Base-by-base conservation (phyloP, 2,888 invertebrate genomes). In the Cosmorhoe ocellata region DNA sequence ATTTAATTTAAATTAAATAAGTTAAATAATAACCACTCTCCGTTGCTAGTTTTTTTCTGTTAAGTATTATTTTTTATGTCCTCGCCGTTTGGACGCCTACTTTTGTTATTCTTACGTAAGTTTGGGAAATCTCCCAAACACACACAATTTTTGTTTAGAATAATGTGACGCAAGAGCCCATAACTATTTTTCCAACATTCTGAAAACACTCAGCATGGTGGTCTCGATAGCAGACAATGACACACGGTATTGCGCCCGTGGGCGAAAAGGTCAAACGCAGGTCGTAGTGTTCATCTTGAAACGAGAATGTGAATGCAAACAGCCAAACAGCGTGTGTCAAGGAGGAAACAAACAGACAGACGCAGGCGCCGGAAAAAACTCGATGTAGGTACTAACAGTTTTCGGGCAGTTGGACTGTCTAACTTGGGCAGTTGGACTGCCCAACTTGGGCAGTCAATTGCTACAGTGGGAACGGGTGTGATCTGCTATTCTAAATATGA, bases 301-400 rank as follows among this genome's bases (percentile, higher is more conserved):
- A 26, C 24, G 75, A 79, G 81, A 87, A 87, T 85, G 76, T 76
- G 57, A 72, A 76, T 71, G 77, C 65, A 86, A 86, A 88, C 76
- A 86, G 60, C 71, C 64, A 84, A 86, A 87, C 76, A 84, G 64
- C 73, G 62, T 71, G 71, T 79, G 79, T 77, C 80, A 79, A 79
- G 74, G 66, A 69, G 68, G 71, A 67, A 54, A 75, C 74, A 79
- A 75, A 81, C 74, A 76, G 42, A 66, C 65, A 61, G 57, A 69
- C 66, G 53, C 56, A 58, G 59, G 56, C 61, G 56, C 61, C 59
- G 58, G 52, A 58, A 60, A 63, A 60, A 49, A 33, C 40, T 43
- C 39, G n/a, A 43, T 43, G 32, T 42, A 11, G 11, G 26, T n/a
- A 30, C 28, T n/a, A 24, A 6, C 24, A 24, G 4, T 6, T 7